phyloP scores from a whole-genome alignment of 2,113 vertebrate genomes.

The Pseudonaja textilis region DNA sequence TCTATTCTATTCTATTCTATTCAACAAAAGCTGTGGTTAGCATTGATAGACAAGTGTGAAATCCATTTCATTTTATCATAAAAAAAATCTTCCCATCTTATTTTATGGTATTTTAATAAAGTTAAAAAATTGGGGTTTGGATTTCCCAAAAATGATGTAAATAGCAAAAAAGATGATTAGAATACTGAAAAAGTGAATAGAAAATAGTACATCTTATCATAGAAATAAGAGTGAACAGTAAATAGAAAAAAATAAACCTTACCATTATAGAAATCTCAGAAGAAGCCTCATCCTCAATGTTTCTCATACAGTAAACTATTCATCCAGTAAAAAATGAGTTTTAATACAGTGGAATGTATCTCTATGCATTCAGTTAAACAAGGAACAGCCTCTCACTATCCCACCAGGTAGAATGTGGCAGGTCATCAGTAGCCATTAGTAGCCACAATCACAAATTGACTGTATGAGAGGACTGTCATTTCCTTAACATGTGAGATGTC shows the following conservation, averaged over 20 bases:
- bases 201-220: background rate
- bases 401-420: background rate
- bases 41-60: background rate
- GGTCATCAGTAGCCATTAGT: constrained; percentile 1
- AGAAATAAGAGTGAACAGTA: background rate
- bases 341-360: background rate
- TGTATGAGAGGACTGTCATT: constrained; percentile 7
- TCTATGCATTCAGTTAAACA: background rate
- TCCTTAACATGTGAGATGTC: background rate
- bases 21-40: background rate
- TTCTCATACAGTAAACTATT: background rate
- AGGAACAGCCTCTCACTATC: constrained; percentile 20
- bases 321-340: constrained; percentile 6
- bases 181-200: background rate
- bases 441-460: constrained; percentile 20
- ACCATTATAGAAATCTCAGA: background rate
- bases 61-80: background rate
- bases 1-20: background rate
- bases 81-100: background rate
- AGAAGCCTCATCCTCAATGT: background rate
- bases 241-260: background rate
- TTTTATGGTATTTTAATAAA: background rate
- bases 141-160: background rate
- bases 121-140: background rate
- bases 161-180: background rate